Percentiles rank a stretch among this genome's conserved stretches.
phyloP scores from a whole-genome alignment of 2,113 vertebrate genomes.

The Plotosus lineatus region DNA sequence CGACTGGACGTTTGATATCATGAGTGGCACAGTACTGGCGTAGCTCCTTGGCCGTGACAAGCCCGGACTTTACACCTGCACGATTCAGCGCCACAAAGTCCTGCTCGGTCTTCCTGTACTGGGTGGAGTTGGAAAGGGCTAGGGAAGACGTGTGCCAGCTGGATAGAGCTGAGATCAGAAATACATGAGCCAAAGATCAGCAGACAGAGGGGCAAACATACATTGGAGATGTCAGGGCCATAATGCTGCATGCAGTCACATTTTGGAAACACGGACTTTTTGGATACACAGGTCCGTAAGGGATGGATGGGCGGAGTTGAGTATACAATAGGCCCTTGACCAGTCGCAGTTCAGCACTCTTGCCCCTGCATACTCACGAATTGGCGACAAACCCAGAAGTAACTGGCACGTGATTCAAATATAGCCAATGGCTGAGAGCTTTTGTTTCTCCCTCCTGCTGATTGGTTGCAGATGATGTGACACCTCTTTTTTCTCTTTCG shows the following conservation, averaged over 20 bases:
- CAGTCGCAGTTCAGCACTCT: too few species aligned
- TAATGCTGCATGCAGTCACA: neutral
- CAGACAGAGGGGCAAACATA: neutral
- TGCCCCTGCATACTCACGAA: too few species aligned
- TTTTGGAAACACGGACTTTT: neutral
- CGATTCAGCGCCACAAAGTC: slow-evolving; percentile 81
- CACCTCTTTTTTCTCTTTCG: too few species aligned
- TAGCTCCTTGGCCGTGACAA: slow-evolving; percentile 74
- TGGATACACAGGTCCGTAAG: neutral
- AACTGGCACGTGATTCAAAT: too few species aligned
- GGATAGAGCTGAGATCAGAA: slow-evolving; percentile 72
- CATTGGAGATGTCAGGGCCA: neutral
- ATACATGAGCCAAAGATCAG: neutral
- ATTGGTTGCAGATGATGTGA: too few species aligned
- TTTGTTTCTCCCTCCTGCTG: too few species aligned
- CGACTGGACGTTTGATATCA: slow-evolving; percentile 53
- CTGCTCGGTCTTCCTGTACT: slow-evolving; percentile 47
- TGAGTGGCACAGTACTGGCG: slow-evolving; percentile 74
- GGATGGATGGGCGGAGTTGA: neutral
- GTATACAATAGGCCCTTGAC: too few species aligned
- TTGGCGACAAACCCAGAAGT: too few species aligned
- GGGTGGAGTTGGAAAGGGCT: neutral
- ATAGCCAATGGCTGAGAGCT: too few species aligned
- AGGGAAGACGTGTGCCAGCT: slow-evolving; percentile 70
- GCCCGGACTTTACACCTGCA: slow-evolving; percentile 73